Percentiles rank a stretch among this genome's conserved stretches.
These are phyloP conservation scores for Porites rus DNA, from an alignment of 92 coral and sea anemone genomes.

Conservation along the genomic window DNA sequence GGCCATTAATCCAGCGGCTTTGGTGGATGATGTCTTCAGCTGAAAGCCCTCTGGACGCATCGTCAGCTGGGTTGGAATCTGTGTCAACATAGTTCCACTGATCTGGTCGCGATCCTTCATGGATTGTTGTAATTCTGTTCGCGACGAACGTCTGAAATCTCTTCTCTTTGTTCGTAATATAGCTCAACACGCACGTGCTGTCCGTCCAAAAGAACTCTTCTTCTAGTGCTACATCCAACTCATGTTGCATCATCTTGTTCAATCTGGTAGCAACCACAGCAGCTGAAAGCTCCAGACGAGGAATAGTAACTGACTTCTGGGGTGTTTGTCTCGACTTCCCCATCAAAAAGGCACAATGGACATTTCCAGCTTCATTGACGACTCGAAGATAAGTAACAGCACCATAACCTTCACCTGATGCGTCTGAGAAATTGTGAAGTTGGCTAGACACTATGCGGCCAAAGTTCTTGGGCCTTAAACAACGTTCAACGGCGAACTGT, in stretches of 20 bases:
- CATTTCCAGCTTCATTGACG: constrained; percentile 1
- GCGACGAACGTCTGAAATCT: constrained; percentile 41
- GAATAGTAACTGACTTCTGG: not conserved
- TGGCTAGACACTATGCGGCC: constrained; percentile 59
- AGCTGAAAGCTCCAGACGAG: not conserved
- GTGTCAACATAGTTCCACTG: constrained; percentile 80
- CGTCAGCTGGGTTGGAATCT: constrained; percentile 72
- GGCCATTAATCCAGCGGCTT: constrained; percentile 13
- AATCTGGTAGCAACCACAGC: constrained; percentile 41
- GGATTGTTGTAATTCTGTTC: constrained; percentile 35
- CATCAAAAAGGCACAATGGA: constrained; percentile 29
- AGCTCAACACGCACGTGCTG: constrained; percentile 41
- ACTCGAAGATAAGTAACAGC: constrained; percentile 50
- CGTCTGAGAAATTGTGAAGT: constrained; percentile 54
- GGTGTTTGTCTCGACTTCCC: constrained; percentile 41
- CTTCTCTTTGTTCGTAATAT: constrained; percentile 25
- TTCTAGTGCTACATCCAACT: not conserved
- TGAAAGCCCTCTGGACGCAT: constrained; percentile 70
- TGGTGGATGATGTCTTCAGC: constrained; percentile 31
- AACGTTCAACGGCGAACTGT: constrained; percentile 37
- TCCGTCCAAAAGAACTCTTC: constrained; percentile 32
- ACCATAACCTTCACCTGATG: constrained; percentile 44
- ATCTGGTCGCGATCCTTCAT: constrained; percentile 46
- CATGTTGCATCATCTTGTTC: constrained; percentile 17
- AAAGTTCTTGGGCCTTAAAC: constrained; percentile 48